A percentile compares a stretch with the other conserved stretches of the same genome.
Conservation (phyloP, 2,113 vertebrate species). For the Chionomys nivalis region DNA sequence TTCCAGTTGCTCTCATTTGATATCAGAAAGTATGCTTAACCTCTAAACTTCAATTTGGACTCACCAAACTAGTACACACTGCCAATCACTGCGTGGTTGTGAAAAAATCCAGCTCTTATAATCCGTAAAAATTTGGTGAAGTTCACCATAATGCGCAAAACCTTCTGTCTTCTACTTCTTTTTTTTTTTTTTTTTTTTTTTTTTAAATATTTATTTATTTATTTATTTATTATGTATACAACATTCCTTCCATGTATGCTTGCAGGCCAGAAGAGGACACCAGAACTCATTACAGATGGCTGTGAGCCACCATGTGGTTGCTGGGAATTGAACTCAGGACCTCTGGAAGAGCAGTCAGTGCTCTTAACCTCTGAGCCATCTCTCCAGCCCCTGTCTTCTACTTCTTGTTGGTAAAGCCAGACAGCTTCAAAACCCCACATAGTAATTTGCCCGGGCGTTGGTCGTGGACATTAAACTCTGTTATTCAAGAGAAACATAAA, state of each 20-base stretch:
- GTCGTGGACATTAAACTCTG: slow-evolving; percentile 64
- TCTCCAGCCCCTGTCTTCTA: neutral
- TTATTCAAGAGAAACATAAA: slow-evolving; percentile 66
- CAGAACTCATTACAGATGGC: too few relatives aligned
- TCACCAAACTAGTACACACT: neutral
- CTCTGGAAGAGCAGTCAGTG: too few relatives aligned
- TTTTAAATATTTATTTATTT: too few relatives aligned
- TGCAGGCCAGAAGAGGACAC: too few relatives aligned
- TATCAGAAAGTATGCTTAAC: slow-evolving; percentile 13
- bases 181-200: too few relatives aligned
- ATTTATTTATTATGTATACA: too few relatives aligned
- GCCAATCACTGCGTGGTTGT: neutral
- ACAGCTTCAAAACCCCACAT: slow-evolving; percentile 56
- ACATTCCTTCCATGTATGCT: too few relatives aligned
- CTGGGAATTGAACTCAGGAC: too few relatives aligned
- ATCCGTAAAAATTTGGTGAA: neutral
- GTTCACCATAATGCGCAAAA: neutral
- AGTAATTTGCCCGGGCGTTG: slow-evolving; percentile 61
- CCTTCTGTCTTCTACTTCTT: neutral
- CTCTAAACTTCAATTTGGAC: neutral
- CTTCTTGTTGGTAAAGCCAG: slow-evolving; percentile 21
- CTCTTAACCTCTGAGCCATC: too few relatives aligned
- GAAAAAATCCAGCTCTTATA: neutral
- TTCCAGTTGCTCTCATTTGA: neutral
- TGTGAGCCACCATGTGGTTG: too few relatives aligned